phyloP scores from a whole-genome alignment of 2,888 invertebrate genomes.

The Lamellibrachia columna region DNA sequence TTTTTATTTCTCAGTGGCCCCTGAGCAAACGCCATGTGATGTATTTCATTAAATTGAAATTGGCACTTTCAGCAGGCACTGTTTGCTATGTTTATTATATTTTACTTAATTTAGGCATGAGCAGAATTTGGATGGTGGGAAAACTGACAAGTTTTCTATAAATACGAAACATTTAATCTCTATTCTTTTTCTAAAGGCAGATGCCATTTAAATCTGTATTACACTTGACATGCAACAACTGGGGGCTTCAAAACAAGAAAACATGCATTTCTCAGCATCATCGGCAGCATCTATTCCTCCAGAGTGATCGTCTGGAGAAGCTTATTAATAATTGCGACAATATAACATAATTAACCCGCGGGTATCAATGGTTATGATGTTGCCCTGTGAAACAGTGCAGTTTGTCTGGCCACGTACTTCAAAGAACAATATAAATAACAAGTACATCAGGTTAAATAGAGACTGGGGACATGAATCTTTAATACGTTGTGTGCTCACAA shows the following conservation, averaged over 20 bases:
- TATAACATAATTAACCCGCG: not conserved
- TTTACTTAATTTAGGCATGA: not conserved
- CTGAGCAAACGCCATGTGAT: no score
- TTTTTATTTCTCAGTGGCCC: no score
- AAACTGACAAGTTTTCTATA: not conserved
- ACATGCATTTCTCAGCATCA: not conserved
- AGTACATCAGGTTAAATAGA: not conserved
- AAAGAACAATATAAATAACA: constrained; percentile 3
- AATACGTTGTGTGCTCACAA: not conserved
- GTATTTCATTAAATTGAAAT: no score
- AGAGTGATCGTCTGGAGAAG: not conserved
- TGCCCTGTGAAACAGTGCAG: not conserved
- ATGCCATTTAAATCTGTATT: not conserved
- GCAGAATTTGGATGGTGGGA: no score
- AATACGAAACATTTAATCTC: not conserved
- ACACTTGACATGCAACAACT: not conserved
- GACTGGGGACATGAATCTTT: not conserved
- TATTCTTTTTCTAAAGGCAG: not conserved
- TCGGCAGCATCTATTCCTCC: not conserved
- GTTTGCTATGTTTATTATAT: no score
- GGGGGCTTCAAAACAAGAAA: not conserved
- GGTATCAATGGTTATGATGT: not conserved
- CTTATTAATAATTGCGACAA: constrained; percentile 12
- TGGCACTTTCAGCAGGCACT: no score
- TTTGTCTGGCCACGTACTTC: not conserved